These are phyloP conservation scores for Ciona savignyi DNA, from an alignment of 23 tunicate genomes.

Conservation along the genomic window DNA sequence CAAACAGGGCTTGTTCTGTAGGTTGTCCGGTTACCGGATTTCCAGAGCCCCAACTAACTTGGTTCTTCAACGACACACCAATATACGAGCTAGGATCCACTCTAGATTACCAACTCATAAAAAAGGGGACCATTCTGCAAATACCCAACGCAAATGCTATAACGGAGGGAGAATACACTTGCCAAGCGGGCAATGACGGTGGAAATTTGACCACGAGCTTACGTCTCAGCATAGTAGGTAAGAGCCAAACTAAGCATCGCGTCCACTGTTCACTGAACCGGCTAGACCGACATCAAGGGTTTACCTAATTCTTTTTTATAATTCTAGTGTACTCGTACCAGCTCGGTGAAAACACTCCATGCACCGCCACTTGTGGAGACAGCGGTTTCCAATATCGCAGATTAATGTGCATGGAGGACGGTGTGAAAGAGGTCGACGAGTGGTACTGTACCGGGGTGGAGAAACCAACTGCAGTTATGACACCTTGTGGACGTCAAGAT, in stretches of 20 bases:
- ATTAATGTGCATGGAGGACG: slow-evolving; percentile 56
- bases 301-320: too few species aligned
- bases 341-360: slow-evolving; percentile 32
- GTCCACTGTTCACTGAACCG: too few species aligned
- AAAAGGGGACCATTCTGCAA: slow-evolving; percentile 28
- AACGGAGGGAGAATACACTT: slow-evolving; percentile 36
- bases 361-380: slow-evolving; percentile 76
- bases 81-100: slow-evolving; percentile 10
- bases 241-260: background rate
- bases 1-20: too few species aligned
- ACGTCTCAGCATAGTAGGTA: slow-evolving; percentile 29
- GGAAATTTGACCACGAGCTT: slow-evolving; percentile 51
- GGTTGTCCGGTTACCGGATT: slow-evolving; percentile 75
- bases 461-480: slow-evolving; percentile 17
- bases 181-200: slow-evolving; percentile 57
- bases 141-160: slow-evolving; percentile 18
- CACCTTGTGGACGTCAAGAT: slow-evolving; percentile 55
- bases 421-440: slow-evolving; percentile 55
- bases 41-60: slow-evolving; percentile 33
- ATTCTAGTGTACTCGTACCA: slow-evolving; percentile 65
- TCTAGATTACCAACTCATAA: slow-evolving; percentile 30
- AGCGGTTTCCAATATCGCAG: slow-evolving; percentile 34
- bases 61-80: slow-evolving; percentile 34
- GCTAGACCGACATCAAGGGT: too few species aligned
- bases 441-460: slow-evolving; percentile 58